Percentiles rank a stretch among this genome's conserved stretches.
phyloP scores from a whole-genome alignment of 2,888 invertebrate species.

The Dorcus hopei region DNA sequence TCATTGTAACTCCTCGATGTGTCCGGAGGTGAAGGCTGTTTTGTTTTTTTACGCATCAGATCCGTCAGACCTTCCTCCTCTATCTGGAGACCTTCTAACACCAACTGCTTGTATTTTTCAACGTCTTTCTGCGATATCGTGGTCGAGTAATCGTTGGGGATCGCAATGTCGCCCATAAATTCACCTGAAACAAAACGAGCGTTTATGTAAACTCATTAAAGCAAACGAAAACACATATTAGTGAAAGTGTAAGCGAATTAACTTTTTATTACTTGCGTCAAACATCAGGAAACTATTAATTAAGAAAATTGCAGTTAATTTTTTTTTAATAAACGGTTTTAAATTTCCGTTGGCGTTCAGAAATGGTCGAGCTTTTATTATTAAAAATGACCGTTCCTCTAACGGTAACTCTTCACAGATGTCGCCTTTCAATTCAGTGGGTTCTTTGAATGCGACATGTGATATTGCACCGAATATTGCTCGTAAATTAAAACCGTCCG shows the following conservation, averaged over 20 bases:
- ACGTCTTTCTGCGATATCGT: conserved; percentile 54
- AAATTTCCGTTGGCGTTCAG: not conserved
- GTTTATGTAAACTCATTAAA: conserved; percentile 11
- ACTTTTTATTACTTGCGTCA: not conserved
- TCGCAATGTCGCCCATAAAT: conserved; percentile 81
- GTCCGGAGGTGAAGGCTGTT: conserved; percentile 53
- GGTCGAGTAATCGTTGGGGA: conserved; percentile 51
- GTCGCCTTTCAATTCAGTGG: too few relatives aligned
- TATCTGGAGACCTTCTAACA: conserved; percentile 77
- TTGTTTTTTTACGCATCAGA: conserved; percentile 67
- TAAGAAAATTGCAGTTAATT: not conserved
- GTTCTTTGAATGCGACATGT: too few relatives aligned
- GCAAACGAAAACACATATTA: not conserved
- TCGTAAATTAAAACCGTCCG: too few relatives aligned
- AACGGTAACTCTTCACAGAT: too few relatives aligned
- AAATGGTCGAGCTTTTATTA: not conserved
- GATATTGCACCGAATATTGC: too few relatives aligned
- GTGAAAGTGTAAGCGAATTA: not conserved
- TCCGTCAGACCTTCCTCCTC: conserved; percentile 81
- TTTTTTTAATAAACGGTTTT: not conserved
- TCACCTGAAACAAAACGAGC: conserved; percentile 59
- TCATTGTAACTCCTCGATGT: conserved; percentile 40
- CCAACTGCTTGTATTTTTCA: conserved; percentile 79
- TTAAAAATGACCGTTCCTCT: not conserved
- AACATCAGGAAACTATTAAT: not conserved